Evolutionary conservation across 2,113 vertebrate genomes (phyloP).

Genomic region (Oreochromis spilurus): DNA sequence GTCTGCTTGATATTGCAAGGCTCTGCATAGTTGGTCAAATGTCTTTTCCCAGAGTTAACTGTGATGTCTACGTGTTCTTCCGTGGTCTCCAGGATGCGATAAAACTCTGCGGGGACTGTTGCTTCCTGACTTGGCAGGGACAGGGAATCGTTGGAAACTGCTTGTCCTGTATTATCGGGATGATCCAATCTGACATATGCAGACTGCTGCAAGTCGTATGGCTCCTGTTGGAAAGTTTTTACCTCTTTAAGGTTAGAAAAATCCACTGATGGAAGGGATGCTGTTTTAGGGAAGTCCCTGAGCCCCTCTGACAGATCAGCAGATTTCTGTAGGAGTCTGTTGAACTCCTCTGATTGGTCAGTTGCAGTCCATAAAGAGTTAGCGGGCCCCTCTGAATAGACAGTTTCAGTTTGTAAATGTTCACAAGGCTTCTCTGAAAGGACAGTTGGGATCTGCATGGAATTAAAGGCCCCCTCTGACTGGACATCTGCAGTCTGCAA

Average conservation of each 20-base stretch:
- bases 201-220: neutral
- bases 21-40: conserved; percentile 3
- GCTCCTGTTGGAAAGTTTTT: neutral
- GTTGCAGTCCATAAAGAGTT: neutral
- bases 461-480: neutral
- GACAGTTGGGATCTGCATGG: neutral
- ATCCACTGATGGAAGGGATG: neutral
- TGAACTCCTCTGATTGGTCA: conserved; percentile 11
- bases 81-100: neutral
- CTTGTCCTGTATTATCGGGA: neutral
- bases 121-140: neutral
- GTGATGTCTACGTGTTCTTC: conserved; percentile 19
- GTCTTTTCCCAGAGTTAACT: conserved; percentile 3
- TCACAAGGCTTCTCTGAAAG: conserved; percentile 4
- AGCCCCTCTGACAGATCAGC: neutral
- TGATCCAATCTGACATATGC: neutral
- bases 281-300: neutral
- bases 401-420: neutral
- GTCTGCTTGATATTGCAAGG: conserved; percentile 7
- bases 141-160: neutral
- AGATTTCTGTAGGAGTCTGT: neutral
- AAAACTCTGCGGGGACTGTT: neutral
- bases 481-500: neutral
- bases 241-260: neutral
- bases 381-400: neutral